Evolutionary conservation across 2,797 vertebrate genomes (phyloP), one percentile per base, ranked within the genome.

Genomic region (Centropyge bicolor): DNA sequence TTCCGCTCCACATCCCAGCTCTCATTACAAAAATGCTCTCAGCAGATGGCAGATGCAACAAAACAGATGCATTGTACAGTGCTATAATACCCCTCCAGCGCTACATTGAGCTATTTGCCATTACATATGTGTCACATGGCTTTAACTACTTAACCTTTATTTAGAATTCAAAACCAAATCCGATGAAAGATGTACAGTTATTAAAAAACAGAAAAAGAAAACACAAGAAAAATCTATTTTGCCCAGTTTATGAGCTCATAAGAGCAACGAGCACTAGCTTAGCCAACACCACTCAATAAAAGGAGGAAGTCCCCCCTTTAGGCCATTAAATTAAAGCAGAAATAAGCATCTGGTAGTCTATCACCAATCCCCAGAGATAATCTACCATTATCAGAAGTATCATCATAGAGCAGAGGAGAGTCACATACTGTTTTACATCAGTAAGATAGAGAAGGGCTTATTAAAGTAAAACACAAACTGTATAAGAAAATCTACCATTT

Each of bases 11-110:
- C 70, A 71, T 77, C 77, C 69, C 57, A 16, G 62, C 71, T 70
- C 46, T 85, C 46, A 78, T 85, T 70, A 68, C 20, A 61, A 71
- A 68, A 74, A 61, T 27, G 31, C 63, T 70, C 60, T 76, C 54
- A 67, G 48, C 80, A 85, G 80, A 85, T 90, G 78, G 82, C 51
- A 70, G 16, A 72, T 51, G 60, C 10, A 35, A 46, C 36, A 48
- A 56, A 64, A 61, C 31, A 17, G 54, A 73, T 81, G 57, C n/a
- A 63, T 41, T 76, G 35, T 70, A 52, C 20, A 62, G 7, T 63
- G 19, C 38, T 71, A 62, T n/a, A 62, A 48, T 35, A 59, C 22
- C 20, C 43, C 24, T 69, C 22, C 31, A 51, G 41, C 41, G 40
- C n/a, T 52, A n/a, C 11, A 17, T 12, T 63, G 14, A 55, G n/a